Conservation (phyloP, 2,113 vertebrate species). For the Eidolon helvum region DNA sequence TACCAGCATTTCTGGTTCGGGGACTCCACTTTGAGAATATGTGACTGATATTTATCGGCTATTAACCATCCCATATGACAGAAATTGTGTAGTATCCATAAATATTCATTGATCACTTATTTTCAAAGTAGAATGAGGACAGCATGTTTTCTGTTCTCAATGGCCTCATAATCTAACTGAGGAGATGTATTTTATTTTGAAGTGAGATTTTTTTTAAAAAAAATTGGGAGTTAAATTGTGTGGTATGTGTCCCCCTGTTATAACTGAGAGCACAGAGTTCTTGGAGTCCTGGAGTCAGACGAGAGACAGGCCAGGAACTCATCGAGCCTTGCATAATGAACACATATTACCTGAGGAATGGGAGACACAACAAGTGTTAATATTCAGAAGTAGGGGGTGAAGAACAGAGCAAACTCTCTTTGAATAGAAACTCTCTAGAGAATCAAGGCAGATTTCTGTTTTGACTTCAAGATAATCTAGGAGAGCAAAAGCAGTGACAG, state of each 20-base stretch:
- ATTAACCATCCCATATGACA: not conserved
- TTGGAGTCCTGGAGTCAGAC: not conserved
- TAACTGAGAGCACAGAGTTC: not conserved
- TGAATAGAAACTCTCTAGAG: not conserved
- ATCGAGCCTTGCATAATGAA: not conserved
- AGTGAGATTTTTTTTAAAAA: not conserved
- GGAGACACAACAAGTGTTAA: not conserved
- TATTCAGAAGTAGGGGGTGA: not conserved
- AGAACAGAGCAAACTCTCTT: not conserved
- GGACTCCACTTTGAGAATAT: not conserved
- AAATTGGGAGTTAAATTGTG: not conserved
- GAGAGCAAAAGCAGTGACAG: not conserved
- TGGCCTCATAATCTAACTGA: not conserved
- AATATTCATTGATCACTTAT: not conserved
- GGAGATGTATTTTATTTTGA: not conserved
- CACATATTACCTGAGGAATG: not conserved
- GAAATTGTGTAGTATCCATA: not conserved
- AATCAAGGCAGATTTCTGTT: not conserved
- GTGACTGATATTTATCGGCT: not conserved
- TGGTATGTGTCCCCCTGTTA: not conserved
- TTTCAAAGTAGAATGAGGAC: not conserved
- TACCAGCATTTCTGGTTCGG: not conserved
- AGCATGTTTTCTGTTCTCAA: not conserved
- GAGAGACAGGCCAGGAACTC: not conserved
- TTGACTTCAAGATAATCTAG: not conserved